Base-by-base conservation (phyloP, 2,888 invertebrate genomes). In the Tethea ocularis region DNA sequence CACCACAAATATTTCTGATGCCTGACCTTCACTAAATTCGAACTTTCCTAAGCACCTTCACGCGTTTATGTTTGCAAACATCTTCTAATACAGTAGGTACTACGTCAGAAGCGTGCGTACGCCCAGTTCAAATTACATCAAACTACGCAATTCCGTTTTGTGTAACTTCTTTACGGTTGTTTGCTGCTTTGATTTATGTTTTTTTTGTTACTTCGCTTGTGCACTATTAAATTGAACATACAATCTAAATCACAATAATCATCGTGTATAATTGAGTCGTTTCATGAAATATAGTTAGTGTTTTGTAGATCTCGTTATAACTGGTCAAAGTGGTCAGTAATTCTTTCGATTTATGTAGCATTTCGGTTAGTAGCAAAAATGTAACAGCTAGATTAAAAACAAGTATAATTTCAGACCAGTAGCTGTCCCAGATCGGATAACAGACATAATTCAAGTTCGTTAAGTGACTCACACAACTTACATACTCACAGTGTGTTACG, bases 401-500 rank as follows among this genome's bases (percentile, higher is more conserved):
- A 22, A 33, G 36, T 10, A 54, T 20, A 33, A 33, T 15, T 54
- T 17, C 1, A 22, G 22, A 54, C 33, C 33, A 46, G 46, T 33
- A 54, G 20, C 13, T 11, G 24, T 33, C 33, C n/a, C 22, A 33
- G 10, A 46, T 53, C 46, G n/a, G n/a, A 46, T n/a, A 46, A 20
- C 46, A 46, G 36, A 33, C 20, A 36, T 36, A 54, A 33, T 54
- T 54, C 54, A 54, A 54, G 54, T 54, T 54, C 54, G 54, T 36
- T n/a, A n/a, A 46, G n/a, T 53, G 17, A 56, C 24, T 46, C 29
- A 29, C 46, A 29, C 26, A 56, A n/a, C n/a, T 56, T 13, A 33
- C 33, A 7, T n/a, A 33, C 54, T 54, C 53, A 46, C 61, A 56
- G 64, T 62, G 69, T 66, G 71, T 75, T 71, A 69, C 68, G 33